phyloP scores from a whole-genome alignment of 2,888 invertebrate genomes.

The Thereva nobilitata region DNA sequence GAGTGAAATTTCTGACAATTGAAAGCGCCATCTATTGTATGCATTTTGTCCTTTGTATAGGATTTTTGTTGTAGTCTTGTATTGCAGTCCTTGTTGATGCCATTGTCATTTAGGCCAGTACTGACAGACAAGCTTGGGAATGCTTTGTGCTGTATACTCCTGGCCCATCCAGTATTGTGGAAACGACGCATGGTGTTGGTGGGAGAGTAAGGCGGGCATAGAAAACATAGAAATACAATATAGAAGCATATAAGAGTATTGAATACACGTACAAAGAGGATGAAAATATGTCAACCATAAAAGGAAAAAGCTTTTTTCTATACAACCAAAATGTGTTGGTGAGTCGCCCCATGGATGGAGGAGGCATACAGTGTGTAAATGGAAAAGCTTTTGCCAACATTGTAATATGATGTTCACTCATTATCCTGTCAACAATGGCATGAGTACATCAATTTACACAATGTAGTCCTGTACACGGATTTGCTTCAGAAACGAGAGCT shows the following conservation, averaged over 20 bases:
- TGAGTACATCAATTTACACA: conserved; percentile 18
- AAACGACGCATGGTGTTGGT: neutral
- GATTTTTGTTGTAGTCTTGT: too few species aligned
- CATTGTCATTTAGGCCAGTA: conserved; percentile 22
- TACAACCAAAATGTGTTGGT: too few species aligned
- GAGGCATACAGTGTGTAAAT: conserved; percentile 21
- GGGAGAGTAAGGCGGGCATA: neutral
- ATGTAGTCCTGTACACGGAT: conserved; percentile 15
- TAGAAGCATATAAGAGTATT: too few species aligned
- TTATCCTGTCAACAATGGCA: conserved; percentile 26
- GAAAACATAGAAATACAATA: neutral
- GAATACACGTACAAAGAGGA: too few species aligned
- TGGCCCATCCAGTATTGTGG: neutral
- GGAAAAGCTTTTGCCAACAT: conserved; percentile 34
- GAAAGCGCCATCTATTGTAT: conserved; percentile 37
- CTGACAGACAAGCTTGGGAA: conserved; percentile 26
- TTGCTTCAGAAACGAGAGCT: conserved; percentile 1
- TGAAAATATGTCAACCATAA: too few species aligned
- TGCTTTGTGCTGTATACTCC: neutral
- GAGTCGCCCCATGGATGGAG: neutral
- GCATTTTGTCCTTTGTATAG: conserved; percentile 25
- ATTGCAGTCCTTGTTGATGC: conserved; percentile 20
- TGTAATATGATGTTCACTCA: conserved; percentile 36
- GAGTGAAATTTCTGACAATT: conserved; percentile 34
- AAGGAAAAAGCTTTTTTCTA: too few species aligned